Evolutionary conservation across 2,888 invertebrate genomes (phyloP).

Genomic region (Endomychus coccineus): DNA sequence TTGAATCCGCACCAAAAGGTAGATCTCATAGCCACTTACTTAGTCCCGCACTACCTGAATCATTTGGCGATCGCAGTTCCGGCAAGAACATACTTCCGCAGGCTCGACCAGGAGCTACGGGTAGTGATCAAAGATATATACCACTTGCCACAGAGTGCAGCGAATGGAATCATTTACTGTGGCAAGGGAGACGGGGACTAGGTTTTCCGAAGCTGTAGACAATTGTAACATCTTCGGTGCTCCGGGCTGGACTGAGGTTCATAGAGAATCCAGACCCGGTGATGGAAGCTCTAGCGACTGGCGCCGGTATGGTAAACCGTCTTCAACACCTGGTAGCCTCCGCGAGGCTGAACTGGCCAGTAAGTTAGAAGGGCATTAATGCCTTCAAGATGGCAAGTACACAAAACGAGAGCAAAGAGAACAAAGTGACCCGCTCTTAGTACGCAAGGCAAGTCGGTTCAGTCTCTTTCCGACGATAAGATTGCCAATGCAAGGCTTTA

Average conservation of each 20-base stretch:
- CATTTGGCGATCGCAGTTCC: constrained; percentile 31
- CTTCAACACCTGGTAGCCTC: constrained; percentile 21
- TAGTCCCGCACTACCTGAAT: constrained; percentile 38
- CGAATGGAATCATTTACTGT: constrained; percentile 27
- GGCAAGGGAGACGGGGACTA: constrained; percentile 32
- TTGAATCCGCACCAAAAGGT: constrained; percentile 38
- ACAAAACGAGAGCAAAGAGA: constrained; percentile 27
- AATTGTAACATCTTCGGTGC: constrained; percentile 16
- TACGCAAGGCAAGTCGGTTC: constrained; percentile 25
- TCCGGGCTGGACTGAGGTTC: constrained; percentile 22
- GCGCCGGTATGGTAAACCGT: constrained; percentile 22
- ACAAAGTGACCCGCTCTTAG: constrained; percentile 23
- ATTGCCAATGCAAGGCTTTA: constrained; percentile 23
- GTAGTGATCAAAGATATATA: constrained; percentile 23
- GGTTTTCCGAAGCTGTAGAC: constrained; percentile 29
- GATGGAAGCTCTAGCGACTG: constrained; percentile 25
- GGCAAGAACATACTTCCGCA: constrained; percentile 18
- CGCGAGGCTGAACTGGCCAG: constrained; percentile 23
- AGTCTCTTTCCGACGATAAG: constrained; percentile 23
- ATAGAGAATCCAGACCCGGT: constrained; percentile 20
- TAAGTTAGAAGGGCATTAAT: constrained; percentile 11
- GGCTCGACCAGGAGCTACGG: constrained; percentile 28
- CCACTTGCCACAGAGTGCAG: constrained; percentile 27
- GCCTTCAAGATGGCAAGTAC: constrained; percentile 6
- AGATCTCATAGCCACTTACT: constrained; percentile 32